These are phyloP conservation scores for Helogale parvula DNA, from an alignment of 2,113 vertebrate species.

Conservation along the genomic window DNA sequence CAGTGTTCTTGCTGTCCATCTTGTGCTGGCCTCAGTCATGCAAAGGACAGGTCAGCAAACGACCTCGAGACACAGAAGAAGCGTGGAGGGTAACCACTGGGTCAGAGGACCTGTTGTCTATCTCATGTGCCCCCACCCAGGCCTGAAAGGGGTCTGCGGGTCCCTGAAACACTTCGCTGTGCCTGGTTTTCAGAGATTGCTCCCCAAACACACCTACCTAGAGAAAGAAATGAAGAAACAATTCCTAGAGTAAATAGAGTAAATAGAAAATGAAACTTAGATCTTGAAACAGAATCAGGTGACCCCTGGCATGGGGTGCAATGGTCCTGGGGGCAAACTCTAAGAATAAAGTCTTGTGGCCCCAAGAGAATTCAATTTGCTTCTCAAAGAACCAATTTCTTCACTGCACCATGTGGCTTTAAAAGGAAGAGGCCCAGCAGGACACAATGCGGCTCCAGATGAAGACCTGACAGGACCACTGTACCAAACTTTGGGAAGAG, in stretches of 20 bases:
- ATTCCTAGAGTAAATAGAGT: not conserved
- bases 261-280: not conserved
- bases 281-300: not conserved
- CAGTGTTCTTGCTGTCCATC: not conserved
- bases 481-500: not conserved
- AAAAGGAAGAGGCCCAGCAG: not conserved
- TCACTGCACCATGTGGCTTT: not conserved
- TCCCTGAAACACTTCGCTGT: conserved; percentile 39
- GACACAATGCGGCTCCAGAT: not conserved
- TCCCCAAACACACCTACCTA: not conserved
- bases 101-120: not conserved
- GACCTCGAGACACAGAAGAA: not conserved
- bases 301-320: fast-evolving
- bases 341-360: not conserved
- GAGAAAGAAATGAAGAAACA: conserved; percentile 64
- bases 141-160: conserved; percentile 36
- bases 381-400: not conserved
- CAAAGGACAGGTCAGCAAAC: conserved; percentile 54
- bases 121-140: not conserved
- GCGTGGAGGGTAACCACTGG: not conserved
- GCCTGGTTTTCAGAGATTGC: conserved; percentile 63
- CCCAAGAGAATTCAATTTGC: conserved; percentile 10
- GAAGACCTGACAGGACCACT: not conserved
- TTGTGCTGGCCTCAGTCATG: not conserved
- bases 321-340: not conserved